A percentile compares a stretch with the other conserved stretches of the same genome.
Conservation (phyloP, 2,888 invertebrate species). For the Trimorus sp. region DNA sequence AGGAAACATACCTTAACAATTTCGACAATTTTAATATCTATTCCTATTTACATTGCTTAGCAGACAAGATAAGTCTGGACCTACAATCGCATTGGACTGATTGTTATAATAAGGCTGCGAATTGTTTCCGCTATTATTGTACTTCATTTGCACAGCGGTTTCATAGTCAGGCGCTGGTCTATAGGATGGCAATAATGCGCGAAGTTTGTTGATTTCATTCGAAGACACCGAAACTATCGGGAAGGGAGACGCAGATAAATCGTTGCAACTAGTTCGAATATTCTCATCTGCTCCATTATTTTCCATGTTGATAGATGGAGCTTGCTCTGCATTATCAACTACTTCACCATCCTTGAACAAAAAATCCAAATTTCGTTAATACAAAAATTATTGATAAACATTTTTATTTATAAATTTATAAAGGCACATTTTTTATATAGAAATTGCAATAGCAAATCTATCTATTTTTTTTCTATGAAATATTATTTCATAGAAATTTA, state of each 20-base stretch:
- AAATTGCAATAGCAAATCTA: too few species aligned
- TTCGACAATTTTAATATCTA: slow-evolving; percentile 73
- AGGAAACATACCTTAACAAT: too few species aligned
- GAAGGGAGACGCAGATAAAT: slow-evolving; percentile 78
- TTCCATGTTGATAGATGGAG: slow-evolving; percentile 77
- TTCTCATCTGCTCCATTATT: slow-evolving; percentile 76
- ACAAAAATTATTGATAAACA: too few species aligned
- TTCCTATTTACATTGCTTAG: slow-evolving; percentile 77
- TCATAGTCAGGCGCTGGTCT: slow-evolving; percentile 97
- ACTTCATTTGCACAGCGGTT: slow-evolving; percentile 94
- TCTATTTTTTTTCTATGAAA: too few species aligned
- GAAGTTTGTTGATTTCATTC: slow-evolving; percentile 83
- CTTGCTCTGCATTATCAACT: slow-evolving; percentile 77
- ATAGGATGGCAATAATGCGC: slow-evolving; percentile 91
- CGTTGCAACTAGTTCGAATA: slow-evolving; percentile 79
- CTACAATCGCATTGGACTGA: slow-evolving; percentile 77
- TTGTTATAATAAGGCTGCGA: slow-evolving; percentile 80
- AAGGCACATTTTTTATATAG: too few species aligned
- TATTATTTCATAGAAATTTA: too few species aligned
- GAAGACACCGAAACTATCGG: slow-evolving; percentile 79
- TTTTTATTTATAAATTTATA: too few species aligned
- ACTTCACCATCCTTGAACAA: slow-evolving; percentile 74
- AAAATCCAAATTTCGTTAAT: too few species aligned
- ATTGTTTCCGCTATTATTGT: slow-evolving; percentile 80
- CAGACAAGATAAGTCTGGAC: slow-evolving; percentile 78